Base-by-base conservation (phyloP, 1,140 invertebrate species). In the Atta texana region DNA sequence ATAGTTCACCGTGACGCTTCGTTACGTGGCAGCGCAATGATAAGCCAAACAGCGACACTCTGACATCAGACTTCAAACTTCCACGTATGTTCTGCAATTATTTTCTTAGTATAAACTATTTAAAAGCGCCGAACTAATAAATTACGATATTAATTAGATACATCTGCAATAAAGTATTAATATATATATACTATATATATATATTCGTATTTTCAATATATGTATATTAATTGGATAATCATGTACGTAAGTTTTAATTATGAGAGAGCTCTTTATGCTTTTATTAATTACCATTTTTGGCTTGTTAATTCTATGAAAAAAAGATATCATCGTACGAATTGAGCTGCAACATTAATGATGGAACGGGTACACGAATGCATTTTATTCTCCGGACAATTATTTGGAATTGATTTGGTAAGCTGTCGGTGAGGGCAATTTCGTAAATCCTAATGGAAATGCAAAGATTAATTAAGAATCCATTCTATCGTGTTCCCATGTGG, bases 391-490 rank as follows among this genome's bases (percentile, higher is more conserved):
- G 49, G 59, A 49, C 75, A 75, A 39, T 76, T 75, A 84, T 88
- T 87, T 87, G 89, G 88, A 92, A 93, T 91, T 88, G 88, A 91
- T 92, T 92, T 88, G 85, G 85, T 78, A 84, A 16, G 69, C 55
- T n/a, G 87, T 74, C 87, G 69, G 86, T 31, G 44, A 81, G 84
- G 74, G 92, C 90, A 91, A 93, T 93, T 92, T 89, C 89, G 90
- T 88, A 91, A 93, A 94, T 93, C 91, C 91, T 92, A 94, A 94
- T 94, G 91, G 91, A 92, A 93, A 90, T 88, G 92, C 91, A 93
- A 93, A 93, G 92, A 94, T 94, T 94, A 94, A 94, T 94, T 94
- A 94, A 94, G 92, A 93, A 91, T 92, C 88, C 90, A 94, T 93
- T 94, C 88, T 87, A 80, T 64, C 28, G 81, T 68, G 87, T 86